phyloP scores from a whole-genome alignment of 2,888 invertebrate species.

The Phymatocera aterrima region DNA sequence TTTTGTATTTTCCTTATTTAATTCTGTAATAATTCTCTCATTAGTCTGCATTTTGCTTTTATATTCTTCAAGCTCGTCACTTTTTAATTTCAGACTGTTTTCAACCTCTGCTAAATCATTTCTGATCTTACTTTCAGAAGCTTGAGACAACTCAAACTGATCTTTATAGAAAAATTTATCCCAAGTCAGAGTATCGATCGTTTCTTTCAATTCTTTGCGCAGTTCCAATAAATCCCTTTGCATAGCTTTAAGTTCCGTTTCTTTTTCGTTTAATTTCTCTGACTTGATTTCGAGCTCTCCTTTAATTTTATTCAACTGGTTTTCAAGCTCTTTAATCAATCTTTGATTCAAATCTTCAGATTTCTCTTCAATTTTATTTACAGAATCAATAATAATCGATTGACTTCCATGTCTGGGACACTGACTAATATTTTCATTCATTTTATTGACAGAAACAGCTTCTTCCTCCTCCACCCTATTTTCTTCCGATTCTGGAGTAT shows the following conservation, averaged over 20 bases:
- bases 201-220: constrained; percentile 77
- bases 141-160: constrained; percentile 77
- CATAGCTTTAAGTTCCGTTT: constrained; percentile 77
- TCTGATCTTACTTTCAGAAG: constrained; percentile 77
- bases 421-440: not conserved
- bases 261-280: constrained; percentile 77
- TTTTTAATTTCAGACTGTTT: constrained; percentile 72
- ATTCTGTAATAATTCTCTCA: constrained; percentile 77
- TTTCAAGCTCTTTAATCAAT: constrained; percentile 74
- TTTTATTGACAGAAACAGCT: not conserved
- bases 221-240: constrained; percentile 78
- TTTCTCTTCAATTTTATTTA: constrained; percentile 5
- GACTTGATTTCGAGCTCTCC: constrained; percentile 81
- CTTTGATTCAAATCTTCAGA: constrained; percentile 16
- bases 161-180: constrained; percentile 79
- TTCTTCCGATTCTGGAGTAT: not conserved
- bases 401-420: constrained; percentile 35
- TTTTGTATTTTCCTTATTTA: constrained; percentile 77
- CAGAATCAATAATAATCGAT: no score
- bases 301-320: constrained; percentile 79
- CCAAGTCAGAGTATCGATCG: constrained; percentile 76
- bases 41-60: constrained; percentile 75
- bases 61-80: constrained; percentile 76
- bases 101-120: constrained; percentile 79
- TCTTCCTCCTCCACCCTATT: not conserved